Evolutionary conservation across 2,797 vertebrate genomes (phyloP), one percentile per base, ranked within the genome.

Genomic region (Yasuhikotakia modesta): DNA sequence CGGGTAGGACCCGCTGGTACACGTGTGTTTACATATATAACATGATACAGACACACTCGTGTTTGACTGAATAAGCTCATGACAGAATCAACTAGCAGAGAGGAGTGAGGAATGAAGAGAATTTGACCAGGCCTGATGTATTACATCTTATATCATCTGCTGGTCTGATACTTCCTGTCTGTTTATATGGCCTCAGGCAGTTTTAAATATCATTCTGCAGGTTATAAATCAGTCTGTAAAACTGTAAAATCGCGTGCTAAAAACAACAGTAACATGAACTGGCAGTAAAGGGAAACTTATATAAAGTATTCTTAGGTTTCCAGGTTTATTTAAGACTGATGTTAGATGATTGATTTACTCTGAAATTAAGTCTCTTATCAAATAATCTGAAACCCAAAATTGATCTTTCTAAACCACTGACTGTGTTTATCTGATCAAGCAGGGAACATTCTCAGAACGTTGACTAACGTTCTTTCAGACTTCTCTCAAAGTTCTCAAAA

Each of bases 51-150:
- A 48, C 39, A 35, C 19, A 17, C 24, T n/a, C 13, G n/a, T 19
- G 32, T 66, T 66, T 53, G 24, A 66, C 50, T 5, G 7, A 46
- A 67, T 27, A 22, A 45, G 50, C 63, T 8, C 22, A 8, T 4
- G 12, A 5, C 13, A 53, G 22, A 7, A 55, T 53, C 61, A 19
- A 46, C 10, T 12, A n/a, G 39, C 22, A 32, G 39, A 60, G 11
- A 11, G 21, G 10, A 68, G 48, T 13, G 27, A 69, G 43, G 65
- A 69, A 60, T 50, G 8, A 60, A 16, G 19, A 35, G 65, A 76
- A 69, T 69, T 19, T 61, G 75, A 69, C 45, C 55, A 50, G 70
- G 60, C 1, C 16, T 50, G 50, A 77, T 61, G 19, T 14, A 48
- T 70, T 61, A 61, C 17, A 17, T 45, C 24, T 13, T 58, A 14